Evolutionary conservation across 1,140 invertebrate genomes (phyloP), one percentile per base, ranked within the genome.

Genomic region (Subanguina moxae): DNA sequence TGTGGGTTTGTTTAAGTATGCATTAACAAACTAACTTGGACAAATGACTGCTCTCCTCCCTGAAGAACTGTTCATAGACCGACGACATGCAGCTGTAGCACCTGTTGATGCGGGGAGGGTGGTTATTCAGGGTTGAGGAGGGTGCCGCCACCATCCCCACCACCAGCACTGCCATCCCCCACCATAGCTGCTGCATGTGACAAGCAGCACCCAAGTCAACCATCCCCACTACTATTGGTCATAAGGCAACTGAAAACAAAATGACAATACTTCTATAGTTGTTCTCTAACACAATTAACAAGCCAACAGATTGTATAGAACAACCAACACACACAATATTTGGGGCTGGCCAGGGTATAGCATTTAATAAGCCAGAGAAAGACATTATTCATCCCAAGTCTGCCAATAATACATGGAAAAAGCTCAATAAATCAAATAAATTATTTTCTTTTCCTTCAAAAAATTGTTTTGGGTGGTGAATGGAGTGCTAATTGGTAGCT

Each of bases 61-160:
- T 65, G 62, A 75, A 75, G 15, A 78, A 48, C 38, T 72, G 67
- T 21, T 76, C 64, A 62, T 75, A 75, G 27, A 78, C 15, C 21
- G 76, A 19, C 8, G 70, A 74, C 73, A 75, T 75, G 43, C 73
- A 75, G 15, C 57, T 64, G 56, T 75, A 75, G 61, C 73, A 75
- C 11, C 73, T 75, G 43, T 77, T 74, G 3, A 77, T 19, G 38
- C 58, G 58, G 3, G 48, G 23, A 21, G 48, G 23, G 17, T 52
- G 48, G n/a, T 45, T 11, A 15, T 52, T 21, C 15, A 8, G 48
- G 17, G 3, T 15, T 7, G 48, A 52, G n/a, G 23, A 3, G 48
- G 3, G 17, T 52, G 23, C 32, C 32, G 32, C 32, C 11, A 5
- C 32, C 32, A 38, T 38, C 11, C 3, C 32, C 32, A 38, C 32